A percentile compares a stretch with the other conserved stretches of the same genome.
phyloP scores from a whole-genome alignment of 2,113 vertebrate species.

The Fulica atra region DNA sequence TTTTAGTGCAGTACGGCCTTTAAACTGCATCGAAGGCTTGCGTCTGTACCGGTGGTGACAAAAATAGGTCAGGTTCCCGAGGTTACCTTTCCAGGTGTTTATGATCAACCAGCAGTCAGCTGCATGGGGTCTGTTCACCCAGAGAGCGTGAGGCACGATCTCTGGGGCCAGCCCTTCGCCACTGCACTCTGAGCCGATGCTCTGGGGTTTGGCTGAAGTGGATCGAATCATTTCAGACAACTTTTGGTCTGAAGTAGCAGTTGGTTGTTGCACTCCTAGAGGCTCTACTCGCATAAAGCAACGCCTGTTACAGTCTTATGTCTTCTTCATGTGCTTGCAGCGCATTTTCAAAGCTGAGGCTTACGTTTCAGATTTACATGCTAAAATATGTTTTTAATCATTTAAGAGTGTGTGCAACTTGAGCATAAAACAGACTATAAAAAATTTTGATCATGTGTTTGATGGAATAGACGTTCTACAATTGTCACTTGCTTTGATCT shows the following conservation, averaged over 20 bases:
- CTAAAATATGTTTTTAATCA: not conserved
- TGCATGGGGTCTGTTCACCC: accelerated
- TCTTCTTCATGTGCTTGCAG: not conserved
- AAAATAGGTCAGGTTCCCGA: accelerated
- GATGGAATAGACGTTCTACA: not conserved
- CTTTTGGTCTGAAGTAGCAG: not conserved
- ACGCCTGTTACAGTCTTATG: no score
- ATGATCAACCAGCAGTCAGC: not conserved
- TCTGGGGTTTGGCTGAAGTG: accelerated
- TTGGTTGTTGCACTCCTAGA: not conserved
- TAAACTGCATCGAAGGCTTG: not conserved
- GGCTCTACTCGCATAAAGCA: accelerated
- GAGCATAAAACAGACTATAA: not conserved
- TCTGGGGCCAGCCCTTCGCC: not conserved
- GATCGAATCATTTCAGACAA: not conserved
- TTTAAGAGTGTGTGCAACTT: not conserved
- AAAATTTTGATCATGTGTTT: not conserved
- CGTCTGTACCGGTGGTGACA: accelerated
- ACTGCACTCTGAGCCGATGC: accelerated
- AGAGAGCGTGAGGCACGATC: no score
- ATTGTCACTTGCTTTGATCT: conserved; percentile 55
- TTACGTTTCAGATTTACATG: not conserved
- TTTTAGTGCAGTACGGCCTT: no score
- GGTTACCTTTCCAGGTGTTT: accelerated
- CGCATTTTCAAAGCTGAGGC: not conserved